Evolutionary conservation across 2,797 vertebrate genomes (phyloP).

Genomic region (Chloroceryle inda): DNA sequence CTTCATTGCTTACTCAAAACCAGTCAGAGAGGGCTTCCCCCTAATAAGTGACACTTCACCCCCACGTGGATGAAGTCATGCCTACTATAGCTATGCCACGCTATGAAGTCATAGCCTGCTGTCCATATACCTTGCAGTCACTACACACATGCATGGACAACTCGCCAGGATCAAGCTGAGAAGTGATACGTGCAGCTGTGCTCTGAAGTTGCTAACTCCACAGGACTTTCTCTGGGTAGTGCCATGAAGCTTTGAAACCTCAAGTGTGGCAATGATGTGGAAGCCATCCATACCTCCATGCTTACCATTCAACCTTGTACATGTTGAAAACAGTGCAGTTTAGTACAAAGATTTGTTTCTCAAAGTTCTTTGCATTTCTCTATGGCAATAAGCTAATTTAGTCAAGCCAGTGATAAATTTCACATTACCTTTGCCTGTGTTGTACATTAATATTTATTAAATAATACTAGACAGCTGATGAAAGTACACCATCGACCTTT

Average conservation of each 20-base stretch:
- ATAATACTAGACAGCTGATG: neutral
- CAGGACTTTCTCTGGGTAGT: neutral
- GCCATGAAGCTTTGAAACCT: neutral
- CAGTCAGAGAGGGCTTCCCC: neutral
- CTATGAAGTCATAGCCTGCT: neutral
- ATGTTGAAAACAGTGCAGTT: neutral
- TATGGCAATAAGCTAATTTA: neutral
- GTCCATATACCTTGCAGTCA: neutral
- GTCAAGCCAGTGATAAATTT: neutral
- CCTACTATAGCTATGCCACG: neutral
- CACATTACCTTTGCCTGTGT: neutral
- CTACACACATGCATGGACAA: neutral
- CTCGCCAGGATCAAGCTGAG: neutral
- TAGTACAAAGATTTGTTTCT: neutral
- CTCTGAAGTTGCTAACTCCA: neutral
- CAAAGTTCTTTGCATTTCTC: neutral
- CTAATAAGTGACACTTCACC: neutral
- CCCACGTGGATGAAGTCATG: neutral
- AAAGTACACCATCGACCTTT: neutral
- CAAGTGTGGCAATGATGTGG: neutral
- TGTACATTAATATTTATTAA: constrained; percentile 37
- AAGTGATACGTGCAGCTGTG: neutral
- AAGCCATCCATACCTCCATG: neutral
- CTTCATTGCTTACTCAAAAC: neutral
- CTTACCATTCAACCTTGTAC: neutral